Base-by-base conservation (phyloP, 2,113 vertebrate genomes). In the Columbina picui region DNA sequence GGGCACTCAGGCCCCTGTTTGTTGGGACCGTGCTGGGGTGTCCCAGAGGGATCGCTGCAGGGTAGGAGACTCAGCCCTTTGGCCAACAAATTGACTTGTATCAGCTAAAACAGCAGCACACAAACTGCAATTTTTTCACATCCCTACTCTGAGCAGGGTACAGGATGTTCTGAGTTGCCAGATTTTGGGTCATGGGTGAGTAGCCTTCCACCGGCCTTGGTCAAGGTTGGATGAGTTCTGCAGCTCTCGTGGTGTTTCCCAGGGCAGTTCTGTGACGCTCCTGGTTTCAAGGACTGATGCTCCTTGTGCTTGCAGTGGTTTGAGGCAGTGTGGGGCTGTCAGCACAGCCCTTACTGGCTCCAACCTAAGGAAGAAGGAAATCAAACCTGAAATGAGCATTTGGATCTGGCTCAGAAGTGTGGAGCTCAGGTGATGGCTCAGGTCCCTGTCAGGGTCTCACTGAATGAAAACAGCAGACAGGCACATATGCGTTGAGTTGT, bases 101-200 rank as follows among this genome's bases (percentile, higher is more conserved):
- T 23, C 60, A 64, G 34, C 27, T 32, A 6, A 53, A 69, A 17
- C 9, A 23, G 23, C 34, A 75, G 27, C 29, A 21, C 34, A 26
- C 7, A 39, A 23, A 38, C 38, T n/a, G 29, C 25, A 10, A 1
- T 23, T 38, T 36, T 68, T 53, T 6, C 9, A 30, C 2, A 2
- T 36, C 18, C 26, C 14, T 38, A 3, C 26, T 57, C 26, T 27
- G 4, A 43, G n/a, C 16, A 63, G 49, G 25, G 15, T 32, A n/a
- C 65, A 34, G 14, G 15, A 36, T 7, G 7, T 29, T 26, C 57
- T 1, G 19, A 23, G 30, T n/a, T 47, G 14, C 17, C 21, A 9
- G 1, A 26, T 67, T 56, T 23, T 1, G 0, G 47, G 59, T 11
- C 0, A 1, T 20, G 29, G 26, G 9, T 27, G 68, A 30, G 12